Conservation (phyloP, 2,113 vertebrate species). For the Bucco capensis region DNA sequence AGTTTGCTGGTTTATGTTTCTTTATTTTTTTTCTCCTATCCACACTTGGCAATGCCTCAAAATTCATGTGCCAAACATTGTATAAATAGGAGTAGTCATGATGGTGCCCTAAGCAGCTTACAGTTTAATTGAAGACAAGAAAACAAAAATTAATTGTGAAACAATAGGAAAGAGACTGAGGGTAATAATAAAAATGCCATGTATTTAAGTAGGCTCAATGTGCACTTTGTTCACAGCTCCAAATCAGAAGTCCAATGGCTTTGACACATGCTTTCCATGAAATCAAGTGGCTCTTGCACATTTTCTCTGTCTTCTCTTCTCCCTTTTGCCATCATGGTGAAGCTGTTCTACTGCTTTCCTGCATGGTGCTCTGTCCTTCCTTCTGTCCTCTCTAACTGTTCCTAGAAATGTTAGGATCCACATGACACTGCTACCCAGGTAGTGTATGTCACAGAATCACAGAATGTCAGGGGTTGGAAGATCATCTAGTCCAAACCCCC, state of each 20-base stretch:
- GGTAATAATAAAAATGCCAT: conserved; percentile 4
- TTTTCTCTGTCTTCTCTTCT: background rate
- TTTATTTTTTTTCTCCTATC: background rate
- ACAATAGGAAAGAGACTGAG: conserved; percentile 18
- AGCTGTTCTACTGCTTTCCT: background rate
- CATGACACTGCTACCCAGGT: background rate
- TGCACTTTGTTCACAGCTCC: background rate
- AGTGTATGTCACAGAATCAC: too few species aligned
- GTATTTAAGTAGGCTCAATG: background rate
- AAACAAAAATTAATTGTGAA: conserved; percentile 7
- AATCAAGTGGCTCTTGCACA: background rate
- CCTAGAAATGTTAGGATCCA: background rate
- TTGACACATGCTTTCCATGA: background rate
- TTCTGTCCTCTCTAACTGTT: background rate
- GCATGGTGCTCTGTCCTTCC: background rate
- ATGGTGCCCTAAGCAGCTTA: conserved; percentile 5
- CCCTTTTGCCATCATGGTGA: background rate
- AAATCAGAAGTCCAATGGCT: background rate
- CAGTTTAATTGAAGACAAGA: conserved; percentile 23
- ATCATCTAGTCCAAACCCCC: too few species aligned
- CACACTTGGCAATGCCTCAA: background rate
- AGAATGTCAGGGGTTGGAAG: too few species aligned
- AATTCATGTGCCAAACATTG: background rate
- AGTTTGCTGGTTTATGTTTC: background rate
- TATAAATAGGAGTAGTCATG: conserved; percentile 35